phyloP scores from a whole-genome alignment of 2,888 invertebrate genomes.

The Neoascia interrupta region DNA sequence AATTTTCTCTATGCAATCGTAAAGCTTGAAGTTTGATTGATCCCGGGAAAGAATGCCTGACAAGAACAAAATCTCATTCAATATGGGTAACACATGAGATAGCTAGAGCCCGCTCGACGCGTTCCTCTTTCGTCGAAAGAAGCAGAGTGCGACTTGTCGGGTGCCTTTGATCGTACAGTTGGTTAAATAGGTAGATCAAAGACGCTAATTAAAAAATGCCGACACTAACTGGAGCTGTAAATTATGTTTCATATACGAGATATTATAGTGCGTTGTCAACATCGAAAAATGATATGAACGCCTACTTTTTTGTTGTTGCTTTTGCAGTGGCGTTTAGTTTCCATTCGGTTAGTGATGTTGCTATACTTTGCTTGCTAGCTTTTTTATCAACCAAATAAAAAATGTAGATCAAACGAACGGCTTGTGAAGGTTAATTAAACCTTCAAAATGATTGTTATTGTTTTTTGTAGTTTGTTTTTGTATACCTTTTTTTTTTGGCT shows the following conservation, averaged over 20 bases:
- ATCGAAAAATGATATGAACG: conserved; percentile 33
- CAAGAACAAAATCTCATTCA: no score
- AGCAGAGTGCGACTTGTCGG: conserved; percentile 14
- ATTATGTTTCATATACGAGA: conserved; percentile 49
- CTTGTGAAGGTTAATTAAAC: conserved; percentile 36
- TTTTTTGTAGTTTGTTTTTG: background rate
- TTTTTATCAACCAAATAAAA: conserved; percentile 43
- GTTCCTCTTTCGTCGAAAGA: background rate
- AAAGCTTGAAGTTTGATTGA: conserved; percentile 14
- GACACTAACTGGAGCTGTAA: conserved; percentile 62
- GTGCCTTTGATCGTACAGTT: conserved; percentile 46
- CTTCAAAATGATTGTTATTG: conserved; percentile 21
- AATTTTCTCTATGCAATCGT: background rate
- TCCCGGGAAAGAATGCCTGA: background rate
- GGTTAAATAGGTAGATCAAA: conserved; percentile 58
- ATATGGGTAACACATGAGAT: no score
- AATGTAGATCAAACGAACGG: conserved; percentile 45
- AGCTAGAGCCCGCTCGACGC: background rate
- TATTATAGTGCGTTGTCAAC: conserved; percentile 47
- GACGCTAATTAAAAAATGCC: conserved; percentile 62
- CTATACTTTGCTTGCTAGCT: conserved; percentile 9
- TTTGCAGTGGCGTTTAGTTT: conserved; percentile 19
- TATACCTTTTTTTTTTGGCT: no score
- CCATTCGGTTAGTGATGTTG: conserved; percentile 15
- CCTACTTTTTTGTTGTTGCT: conserved; percentile 26